phyloP scores from a whole-genome alignment of 2,888 invertebrate genomes.

The Idaea aversata region DNA sequence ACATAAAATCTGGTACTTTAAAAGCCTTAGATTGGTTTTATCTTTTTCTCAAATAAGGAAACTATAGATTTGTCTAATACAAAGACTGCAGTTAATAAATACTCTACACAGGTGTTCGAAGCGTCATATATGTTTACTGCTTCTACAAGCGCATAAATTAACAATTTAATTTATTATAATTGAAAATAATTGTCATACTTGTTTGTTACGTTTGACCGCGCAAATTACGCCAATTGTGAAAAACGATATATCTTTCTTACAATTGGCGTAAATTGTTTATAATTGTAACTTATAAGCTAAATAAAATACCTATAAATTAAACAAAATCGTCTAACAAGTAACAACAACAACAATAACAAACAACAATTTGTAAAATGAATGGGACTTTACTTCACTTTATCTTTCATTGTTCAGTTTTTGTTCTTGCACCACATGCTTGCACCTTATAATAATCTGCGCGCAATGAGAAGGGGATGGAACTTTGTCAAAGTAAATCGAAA shows the following conservation, averaged over 20 bases:
- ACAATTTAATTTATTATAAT: constrained; percentile 50
- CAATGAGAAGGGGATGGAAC: too few species aligned
- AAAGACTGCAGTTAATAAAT: constrained; percentile 13
- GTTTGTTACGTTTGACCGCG: constrained; percentile 13
- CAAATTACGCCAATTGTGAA: background rate
- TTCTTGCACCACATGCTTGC: too few species aligned
- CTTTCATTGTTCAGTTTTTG: too few species aligned
- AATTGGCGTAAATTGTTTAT: background rate
- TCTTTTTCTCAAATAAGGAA: constrained; percentile 28
- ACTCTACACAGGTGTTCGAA: constrained; percentile 34
- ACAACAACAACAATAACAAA: too few species aligned
- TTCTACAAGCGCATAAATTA: constrained; percentile 52
- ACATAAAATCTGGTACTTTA: too few species aligned
- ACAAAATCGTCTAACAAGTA: too few species aligned
- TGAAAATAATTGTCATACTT: constrained; percentile 29
- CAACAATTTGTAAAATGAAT: too few species aligned
- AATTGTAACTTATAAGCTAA: background rate
- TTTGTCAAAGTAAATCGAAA: too few species aligned
- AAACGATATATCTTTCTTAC: background rate
- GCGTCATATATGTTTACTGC: constrained; percentile 41
- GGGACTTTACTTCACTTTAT: too few species aligned
- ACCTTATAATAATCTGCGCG: too few species aligned
- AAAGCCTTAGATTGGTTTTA: constrained; percentile 24
- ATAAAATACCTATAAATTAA: too few species aligned
- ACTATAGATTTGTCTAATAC: background rate